These are phyloP conservation scores for Hybos culiciformis DNA, from an alignment of 2,888 invertebrate genomes.

Conservation along the genomic window DNA sequence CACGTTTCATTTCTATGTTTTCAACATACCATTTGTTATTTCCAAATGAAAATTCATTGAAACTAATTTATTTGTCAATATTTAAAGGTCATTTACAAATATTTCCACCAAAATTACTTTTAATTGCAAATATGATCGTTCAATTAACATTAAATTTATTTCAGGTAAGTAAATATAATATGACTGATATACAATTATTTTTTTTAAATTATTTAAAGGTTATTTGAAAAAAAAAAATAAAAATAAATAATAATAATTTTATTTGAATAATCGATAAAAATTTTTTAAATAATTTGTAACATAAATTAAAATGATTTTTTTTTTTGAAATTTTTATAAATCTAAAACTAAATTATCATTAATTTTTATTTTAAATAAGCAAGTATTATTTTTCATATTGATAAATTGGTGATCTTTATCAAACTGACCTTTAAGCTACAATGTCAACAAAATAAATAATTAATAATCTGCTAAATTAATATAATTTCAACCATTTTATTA, in stretches of 20 bases:
- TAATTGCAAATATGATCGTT: constrained; percentile 52
- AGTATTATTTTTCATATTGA: no score
- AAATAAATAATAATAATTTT: not conserved
- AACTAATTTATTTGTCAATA: constrained; percentile 72
- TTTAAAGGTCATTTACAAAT: constrained; percentile 58
- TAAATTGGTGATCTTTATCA: no score
- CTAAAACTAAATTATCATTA: no score
- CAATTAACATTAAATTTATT: constrained; percentile 70
- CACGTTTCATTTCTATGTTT: constrained; percentile 83
- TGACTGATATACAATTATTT: not conserved
- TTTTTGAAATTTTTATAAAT: no score
- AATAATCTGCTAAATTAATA: no score
- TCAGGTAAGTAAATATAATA: constrained; percentile 40
- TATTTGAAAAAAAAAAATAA: not conserved
- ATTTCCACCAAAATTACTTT: constrained; percentile 54
- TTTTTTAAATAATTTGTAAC: no score
- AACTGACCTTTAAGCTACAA: no score
- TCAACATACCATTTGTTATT: constrained; percentile 74
- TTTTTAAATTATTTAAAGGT: not conserved
- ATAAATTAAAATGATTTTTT: no score
- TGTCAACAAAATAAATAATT: no score
- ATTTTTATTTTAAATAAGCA: no score
- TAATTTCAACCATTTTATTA: no score
- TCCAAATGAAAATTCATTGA: constrained; percentile 62
- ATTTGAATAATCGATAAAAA: not conserved